A percentile compares a stretch with the other conserved stretches of the same genome.
Evolutionary conservation across 2,888 invertebrate genomes (phyloP).

Genomic region (Polymixis flavicincta): DNA sequence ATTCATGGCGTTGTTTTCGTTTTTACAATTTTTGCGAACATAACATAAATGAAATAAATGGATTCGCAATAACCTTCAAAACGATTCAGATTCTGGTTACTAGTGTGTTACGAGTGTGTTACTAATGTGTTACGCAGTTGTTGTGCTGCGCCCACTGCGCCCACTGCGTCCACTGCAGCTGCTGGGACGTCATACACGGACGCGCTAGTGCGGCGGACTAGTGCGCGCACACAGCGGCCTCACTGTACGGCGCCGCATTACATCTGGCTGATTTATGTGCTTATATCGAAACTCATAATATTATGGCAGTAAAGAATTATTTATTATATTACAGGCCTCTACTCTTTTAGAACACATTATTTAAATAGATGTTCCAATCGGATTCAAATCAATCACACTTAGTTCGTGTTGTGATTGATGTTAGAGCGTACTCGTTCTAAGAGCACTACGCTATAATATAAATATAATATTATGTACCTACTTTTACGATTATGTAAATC

Average conservation of each 20-base stretch:
- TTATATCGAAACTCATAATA: conserved; percentile 37
- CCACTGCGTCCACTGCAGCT: too few species aligned
- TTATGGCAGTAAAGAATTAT: too few species aligned
- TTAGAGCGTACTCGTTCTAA: conserved; percentile 11
- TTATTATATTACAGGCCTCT: conserved; percentile 11
- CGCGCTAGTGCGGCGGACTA: not conserved
- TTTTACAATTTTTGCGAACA: too few species aligned
- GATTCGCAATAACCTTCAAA: too few species aligned
- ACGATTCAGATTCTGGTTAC: too few species aligned
- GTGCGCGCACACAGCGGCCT: not conserved
- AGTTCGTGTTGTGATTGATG: conserved; percentile 55
- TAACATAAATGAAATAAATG: too few species aligned
- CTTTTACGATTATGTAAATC: not conserved
- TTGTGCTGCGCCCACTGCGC: too few species aligned
- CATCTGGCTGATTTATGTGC: conserved; percentile 24
- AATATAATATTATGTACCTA: not conserved
- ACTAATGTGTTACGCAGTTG: too few species aligned
- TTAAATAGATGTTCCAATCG: conserved; percentile 39
- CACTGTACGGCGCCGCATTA: conserved; percentile 1
- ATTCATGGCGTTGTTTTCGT: too few species aligned
- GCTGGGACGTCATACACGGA: too few species aligned
- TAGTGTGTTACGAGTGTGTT: too few species aligned
- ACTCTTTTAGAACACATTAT: conserved; percentile 50
- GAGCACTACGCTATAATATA: not conserved
- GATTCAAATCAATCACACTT: conserved; percentile 55